These are phyloP conservation scores for Pristionchus arcanus DNA, from an alignment of 2,888 invertebrate species.

Conservation along the genomic window DNA sequence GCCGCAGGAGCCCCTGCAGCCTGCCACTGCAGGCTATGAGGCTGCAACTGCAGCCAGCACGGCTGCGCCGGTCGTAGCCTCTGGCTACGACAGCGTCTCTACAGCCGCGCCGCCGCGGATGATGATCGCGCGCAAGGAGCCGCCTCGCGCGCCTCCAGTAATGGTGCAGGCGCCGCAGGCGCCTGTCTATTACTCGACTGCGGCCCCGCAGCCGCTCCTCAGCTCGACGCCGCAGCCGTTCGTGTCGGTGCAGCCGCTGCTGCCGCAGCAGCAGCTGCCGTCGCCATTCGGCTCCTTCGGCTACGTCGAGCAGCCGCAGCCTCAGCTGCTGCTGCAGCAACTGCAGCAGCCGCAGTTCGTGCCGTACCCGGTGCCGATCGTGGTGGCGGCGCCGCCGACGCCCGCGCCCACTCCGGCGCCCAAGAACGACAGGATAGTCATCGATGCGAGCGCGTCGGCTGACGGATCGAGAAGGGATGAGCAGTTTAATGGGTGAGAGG, in stretches of 20 bases:
- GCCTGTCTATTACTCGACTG: conserved; percentile 1
- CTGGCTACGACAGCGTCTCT: not conserved
- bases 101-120: not conserved
- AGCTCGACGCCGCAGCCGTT: not conserved
- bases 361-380: conserved; percentile 45
- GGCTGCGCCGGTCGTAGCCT: not conserved
- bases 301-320: conserved; percentile 32
- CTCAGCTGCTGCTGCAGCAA: conserved; percentile 15
- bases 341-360: conserved; percentile 37
- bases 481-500: not conserved
- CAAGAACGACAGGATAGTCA: conserved; percentile 28
- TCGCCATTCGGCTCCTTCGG: conserved; percentile 48
- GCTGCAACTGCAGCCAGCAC: not conserved
- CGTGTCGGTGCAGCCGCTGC: conserved; percentile 32
- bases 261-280: conserved; percentile 11
- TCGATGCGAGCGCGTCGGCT: conserved; percentile 40
- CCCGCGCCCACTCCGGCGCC: conserved; percentile 31
- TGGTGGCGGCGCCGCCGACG: not conserved
- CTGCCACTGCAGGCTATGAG: not conserved
- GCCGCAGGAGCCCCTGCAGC: conserved; percentile 22
- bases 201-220: not conserved
- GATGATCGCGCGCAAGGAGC: conserved; percentile 49
- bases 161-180: not conserved
- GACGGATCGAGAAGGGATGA: conserved; percentile 39
- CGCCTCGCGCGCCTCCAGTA: conserved; percentile 45